phyloP scores from a whole-genome alignment of 2,888 invertebrate species.

The Enchytraeus crypticus region DNA sequence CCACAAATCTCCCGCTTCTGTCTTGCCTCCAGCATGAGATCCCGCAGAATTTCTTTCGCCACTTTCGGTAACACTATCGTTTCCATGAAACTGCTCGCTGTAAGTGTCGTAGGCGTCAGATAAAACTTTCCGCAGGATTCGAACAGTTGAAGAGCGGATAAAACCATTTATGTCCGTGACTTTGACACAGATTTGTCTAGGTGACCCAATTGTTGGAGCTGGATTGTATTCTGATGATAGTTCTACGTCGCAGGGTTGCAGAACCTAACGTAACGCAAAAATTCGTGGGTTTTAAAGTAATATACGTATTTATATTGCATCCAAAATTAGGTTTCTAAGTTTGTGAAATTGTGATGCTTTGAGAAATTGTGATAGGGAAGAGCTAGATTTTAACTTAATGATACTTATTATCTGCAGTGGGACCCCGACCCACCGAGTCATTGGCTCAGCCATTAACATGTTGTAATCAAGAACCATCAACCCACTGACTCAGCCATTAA shows the following conservation, averaged over 20 bases:
- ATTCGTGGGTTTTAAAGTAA: neutral
- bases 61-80: too few relatives aligned
- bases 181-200: conserved; percentile 59
- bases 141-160: conserved; percentile 64
- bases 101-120: neutral
- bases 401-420: too few relatives aligned
- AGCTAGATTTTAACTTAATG: too few relatives aligned
- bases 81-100: neutral
- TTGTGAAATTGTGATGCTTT: too few relatives aligned
- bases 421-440: too few relatives aligned
- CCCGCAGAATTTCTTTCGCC: too few relatives aligned
- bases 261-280: conserved; percentile 33
- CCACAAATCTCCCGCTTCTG: conserved; percentile 28
- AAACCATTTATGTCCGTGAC: conserved; percentile 64
- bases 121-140: conserved; percentile 58
- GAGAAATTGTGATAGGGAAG: too few relatives aligned
- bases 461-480: too few relatives aligned
- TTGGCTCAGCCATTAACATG: too few relatives aligned
- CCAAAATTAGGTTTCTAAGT: too few relatives aligned
- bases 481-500: too few relatives aligned
- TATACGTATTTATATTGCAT: neutral
- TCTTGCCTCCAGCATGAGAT: neutral
- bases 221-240: conserved; percentile 31
- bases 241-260: conserved; percentile 45
- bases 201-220: conserved; percentile 58